These are phyloP conservation scores for Chionomys nivalis DNA, from an alignment of 2,113 vertebrate genomes.

Conservation along the genomic window DNA sequence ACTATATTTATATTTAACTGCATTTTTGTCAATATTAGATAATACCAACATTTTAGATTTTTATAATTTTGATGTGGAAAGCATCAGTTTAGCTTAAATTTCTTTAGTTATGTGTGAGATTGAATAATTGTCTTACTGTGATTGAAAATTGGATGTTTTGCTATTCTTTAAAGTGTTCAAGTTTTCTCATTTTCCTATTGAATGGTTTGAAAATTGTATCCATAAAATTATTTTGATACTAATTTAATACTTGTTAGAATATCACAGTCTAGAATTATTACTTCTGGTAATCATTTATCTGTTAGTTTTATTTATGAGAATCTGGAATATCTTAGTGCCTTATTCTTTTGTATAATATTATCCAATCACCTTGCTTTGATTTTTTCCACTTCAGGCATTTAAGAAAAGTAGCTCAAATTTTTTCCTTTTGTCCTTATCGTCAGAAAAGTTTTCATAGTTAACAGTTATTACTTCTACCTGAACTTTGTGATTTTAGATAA, in stretches of 20 bases:
- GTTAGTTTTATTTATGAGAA: not conserved
- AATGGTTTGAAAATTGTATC: not conserved
- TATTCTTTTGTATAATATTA: not conserved
- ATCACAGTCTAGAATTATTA: not conserved
- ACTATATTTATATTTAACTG: not conserved
- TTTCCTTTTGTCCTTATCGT: not conserved
- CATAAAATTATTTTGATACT: not conserved
- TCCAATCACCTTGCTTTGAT: not conserved
- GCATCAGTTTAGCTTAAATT: not conserved
- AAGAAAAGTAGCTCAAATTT: not conserved
- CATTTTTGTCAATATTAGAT: not conserved
- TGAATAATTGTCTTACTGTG: not conserved
- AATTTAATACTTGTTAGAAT: not conserved
- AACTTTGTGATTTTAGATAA: not conserved
- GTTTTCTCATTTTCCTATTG: conserved; percentile 10
- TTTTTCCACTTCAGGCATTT: not conserved
- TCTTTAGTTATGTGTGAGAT: not conserved
- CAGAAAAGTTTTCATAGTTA: not conserved
- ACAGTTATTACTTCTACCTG: not conserved
- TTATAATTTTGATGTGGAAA: not conserved
- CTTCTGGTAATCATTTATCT: not conserved
- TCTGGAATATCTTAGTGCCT: not conserved
- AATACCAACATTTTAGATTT: not conserved
- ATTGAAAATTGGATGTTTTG: not conserved
- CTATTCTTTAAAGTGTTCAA: not conserved